Evolutionary conservation across 2,888 invertebrate species (phyloP).

Genomic region (Marasmarcha lunaedactyla): DNA sequence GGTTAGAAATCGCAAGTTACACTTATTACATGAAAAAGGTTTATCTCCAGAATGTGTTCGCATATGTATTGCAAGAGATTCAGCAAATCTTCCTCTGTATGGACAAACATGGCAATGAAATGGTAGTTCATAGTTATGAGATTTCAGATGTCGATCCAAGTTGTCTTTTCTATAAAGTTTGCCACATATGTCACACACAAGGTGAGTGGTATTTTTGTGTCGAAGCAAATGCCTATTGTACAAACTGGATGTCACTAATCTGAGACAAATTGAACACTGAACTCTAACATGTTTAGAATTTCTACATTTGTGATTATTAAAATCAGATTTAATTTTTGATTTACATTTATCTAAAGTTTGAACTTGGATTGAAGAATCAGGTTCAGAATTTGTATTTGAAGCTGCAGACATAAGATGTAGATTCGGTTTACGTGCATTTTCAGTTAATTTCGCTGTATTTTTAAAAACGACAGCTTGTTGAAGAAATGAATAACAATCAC

Average conservation of each 20-base stretch:
- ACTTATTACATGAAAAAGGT: slow-evolving; percentile 38
- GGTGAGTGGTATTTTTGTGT: slow-evolving; percentile 27
- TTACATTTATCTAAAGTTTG: slow-evolving; percentile 15
- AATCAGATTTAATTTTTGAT: too few relatives aligned
- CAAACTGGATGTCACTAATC: slow-evolving; percentile 24
- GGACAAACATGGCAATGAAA: slow-evolving; percentile 37
- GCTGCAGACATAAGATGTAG: too few relatives aligned
- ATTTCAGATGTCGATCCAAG: slow-evolving; percentile 30
- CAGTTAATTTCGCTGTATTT: slow-evolving; percentile 28
- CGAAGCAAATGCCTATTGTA: slow-evolving; percentile 26
- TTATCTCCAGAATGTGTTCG: slow-evolving; percentile 38
- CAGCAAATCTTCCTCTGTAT: slow-evolving; percentile 34
- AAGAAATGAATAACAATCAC: slow-evolving; percentile 26
- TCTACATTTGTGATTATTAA: slow-evolving; percentile 22
- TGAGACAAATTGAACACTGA: slow-evolving; percentile 22
- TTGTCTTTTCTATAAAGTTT: slow-evolving; percentile 41
- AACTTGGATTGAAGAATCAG: too few relatives aligned
- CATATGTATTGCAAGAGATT: slow-evolving; percentile 38
- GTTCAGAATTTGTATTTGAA: too few relatives aligned
- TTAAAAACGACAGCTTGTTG: slow-evolving; percentile 31
- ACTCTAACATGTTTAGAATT: slow-evolving; percentile 22
- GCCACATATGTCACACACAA: slow-evolving; percentile 40
- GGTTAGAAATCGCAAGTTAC: slow-evolving; percentile 33
- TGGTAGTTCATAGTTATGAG: slow-evolving; percentile 33
- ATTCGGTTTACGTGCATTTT: too few relatives aligned